A percentile compares a stretch with the other conserved stretches of the same genome.
phyloP scores from a whole-genome alignment of 23 tunicate genomes.

The Halocynthia aurantium region DNA sequence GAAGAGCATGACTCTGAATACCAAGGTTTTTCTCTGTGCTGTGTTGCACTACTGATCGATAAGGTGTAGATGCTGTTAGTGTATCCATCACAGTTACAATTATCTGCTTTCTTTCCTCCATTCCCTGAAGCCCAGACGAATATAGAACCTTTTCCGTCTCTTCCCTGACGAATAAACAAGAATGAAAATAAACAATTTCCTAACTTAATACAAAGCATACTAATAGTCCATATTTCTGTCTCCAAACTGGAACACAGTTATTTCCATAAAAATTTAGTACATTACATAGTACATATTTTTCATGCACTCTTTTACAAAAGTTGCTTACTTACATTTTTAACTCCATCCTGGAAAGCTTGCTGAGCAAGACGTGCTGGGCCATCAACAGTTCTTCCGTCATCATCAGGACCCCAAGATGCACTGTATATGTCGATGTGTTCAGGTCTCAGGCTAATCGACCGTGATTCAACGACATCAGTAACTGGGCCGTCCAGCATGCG shows the following conservation, averaged over 20 bases:
- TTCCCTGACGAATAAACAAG: slow-evolving; percentile 39
- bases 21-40: slow-evolving; percentile 70
- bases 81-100: slow-evolving; percentile 99
- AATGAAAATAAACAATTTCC: too few relatives aligned
- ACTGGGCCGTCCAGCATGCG: slow-evolving; percentile 98
- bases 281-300: too few relatives aligned
- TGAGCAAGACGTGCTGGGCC: slow-evolving; percentile 88
- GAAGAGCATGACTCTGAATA: slow-evolving; percentile 96
- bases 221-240: too few relatives aligned
- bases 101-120: slow-evolving; percentile 81
- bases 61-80: slow-evolving; percentile 94
- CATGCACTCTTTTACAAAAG: neutral
- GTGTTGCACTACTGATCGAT: slow-evolving; percentile 87
- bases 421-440: slow-evolving; percentile 92
- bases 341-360: slow-evolving; percentile 58
- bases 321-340: slow-evolving; percentile 34
- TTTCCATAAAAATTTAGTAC: too few relatives aligned
- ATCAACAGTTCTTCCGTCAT: slow-evolving; percentile 96
- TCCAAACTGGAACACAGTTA: too few relatives aligned
- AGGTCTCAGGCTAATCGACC: slow-evolving; percentile 81
- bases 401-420: slow-evolving; percentile 99
- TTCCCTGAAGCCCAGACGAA: slow-evolving; percentile 99
- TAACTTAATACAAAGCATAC: too few relatives aligned
- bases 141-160: slow-evolving; percentile 93
- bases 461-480: slow-evolving; percentile 89